These are phyloP conservation scores for Panthera uncia DNA, from an alignment of 2,113 vertebrate genomes.

Conservation along the genomic window DNA sequence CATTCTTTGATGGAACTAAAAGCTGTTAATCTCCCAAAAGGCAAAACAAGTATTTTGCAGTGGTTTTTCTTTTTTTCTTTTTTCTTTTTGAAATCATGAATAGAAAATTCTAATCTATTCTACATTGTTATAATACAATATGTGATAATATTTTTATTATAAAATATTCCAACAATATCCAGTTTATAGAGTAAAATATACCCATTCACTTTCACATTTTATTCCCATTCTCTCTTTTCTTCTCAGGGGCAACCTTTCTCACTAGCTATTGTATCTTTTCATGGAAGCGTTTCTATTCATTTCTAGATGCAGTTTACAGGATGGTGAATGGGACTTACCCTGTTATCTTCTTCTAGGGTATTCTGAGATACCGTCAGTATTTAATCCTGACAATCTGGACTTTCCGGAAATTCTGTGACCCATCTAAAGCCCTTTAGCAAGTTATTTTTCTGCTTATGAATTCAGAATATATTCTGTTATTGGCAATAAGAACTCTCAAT, in stretches of 20 bases:
- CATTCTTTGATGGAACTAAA: conserved; percentile 21
- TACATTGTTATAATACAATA: not conserved
- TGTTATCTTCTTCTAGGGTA: not conserved
- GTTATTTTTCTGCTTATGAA: not conserved
- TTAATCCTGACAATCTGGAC: not conserved
- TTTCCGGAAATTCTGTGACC: not conserved
- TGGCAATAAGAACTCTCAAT: not conserved
- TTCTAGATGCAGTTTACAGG: not conserved
- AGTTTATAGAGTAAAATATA: not conserved
- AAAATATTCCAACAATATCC: not conserved
- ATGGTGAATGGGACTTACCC: not conserved
- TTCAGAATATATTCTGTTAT: not conserved
- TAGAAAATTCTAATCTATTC: not conserved
- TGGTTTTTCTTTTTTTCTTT: not conserved
- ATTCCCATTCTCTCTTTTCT: not conserved
- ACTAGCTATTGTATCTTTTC: not conserved
- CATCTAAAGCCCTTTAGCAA: not conserved
- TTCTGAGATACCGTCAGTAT: not conserved
- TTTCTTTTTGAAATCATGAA: not conserved
- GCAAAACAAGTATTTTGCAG: not conserved
- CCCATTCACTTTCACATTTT: not conserved
- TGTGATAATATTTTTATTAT: not conserved
- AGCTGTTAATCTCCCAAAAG: not conserved
- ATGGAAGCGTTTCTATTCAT: not conserved
- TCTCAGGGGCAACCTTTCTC: not conserved